Percentiles rank a stretch among this genome's conserved stretches.
Conservation (phyloP, 2,113 vertebrate genomes). For the Gymnobelideus leadbeateri region DNA sequence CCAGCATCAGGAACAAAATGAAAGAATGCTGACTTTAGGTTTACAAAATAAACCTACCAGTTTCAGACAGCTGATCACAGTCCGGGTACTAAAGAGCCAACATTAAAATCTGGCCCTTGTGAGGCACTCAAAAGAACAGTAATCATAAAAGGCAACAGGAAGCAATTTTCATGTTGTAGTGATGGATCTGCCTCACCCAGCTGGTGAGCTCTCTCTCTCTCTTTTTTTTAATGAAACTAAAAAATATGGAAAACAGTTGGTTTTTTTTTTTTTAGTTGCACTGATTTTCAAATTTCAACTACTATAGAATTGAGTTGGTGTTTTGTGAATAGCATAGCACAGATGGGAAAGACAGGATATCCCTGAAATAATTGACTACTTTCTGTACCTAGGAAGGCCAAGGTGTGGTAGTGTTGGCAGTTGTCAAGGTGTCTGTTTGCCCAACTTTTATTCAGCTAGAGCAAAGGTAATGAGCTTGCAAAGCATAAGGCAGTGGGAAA, state of each 20-base stretch:
- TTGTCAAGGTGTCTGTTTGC: conserved; percentile 74
- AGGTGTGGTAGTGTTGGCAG: conserved; percentile 78
- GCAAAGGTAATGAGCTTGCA: conserved; percentile 73
- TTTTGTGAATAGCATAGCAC: conserved; percentile 35
- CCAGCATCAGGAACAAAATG: conserved; percentile 54
- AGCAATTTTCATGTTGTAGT: conserved; percentile 35
- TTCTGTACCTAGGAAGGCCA: conserved; percentile 72
- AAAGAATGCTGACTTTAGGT: conserved; percentile 66
- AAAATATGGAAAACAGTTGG: not conserved
- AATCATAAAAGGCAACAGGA: conserved; percentile 51
- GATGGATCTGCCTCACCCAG: conserved; percentile 22
- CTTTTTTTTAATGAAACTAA: not conserved
- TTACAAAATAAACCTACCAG: conserved; percentile 69
- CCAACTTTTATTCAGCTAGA: conserved; percentile 76
- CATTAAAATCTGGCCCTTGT: conserved; percentile 47
- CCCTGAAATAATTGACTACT: conserved; percentile 71
- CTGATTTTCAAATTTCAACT: conserved; percentile 9
- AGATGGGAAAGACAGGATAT: conserved; percentile 48
- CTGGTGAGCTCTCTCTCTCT: not conserved
- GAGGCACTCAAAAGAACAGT: conserved; percentile 3
- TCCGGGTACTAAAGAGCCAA: conserved; percentile 37
- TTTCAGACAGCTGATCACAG: conserved; percentile 69
- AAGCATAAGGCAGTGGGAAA: conserved; percentile 53
- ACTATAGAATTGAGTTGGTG: not conserved
- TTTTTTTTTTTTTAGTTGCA: not conserved